Base-by-base conservation (phyloP, 30 jellyfish, hydroid and myxozoan species). In the Cassiopea andromeda region DNA sequence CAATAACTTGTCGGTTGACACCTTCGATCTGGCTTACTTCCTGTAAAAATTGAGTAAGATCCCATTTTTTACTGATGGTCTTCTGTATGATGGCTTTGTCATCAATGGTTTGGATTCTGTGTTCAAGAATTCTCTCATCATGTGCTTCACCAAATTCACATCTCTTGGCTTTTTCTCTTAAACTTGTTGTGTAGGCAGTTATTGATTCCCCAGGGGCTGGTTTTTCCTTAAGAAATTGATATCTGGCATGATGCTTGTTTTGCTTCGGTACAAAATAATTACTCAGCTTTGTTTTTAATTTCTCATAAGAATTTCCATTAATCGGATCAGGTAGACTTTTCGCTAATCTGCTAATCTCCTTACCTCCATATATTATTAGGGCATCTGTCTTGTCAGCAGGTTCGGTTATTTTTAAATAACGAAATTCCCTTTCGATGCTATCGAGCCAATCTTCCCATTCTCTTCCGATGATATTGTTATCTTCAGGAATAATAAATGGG, bases 21-120 rank as follows among this genome's bases (percentile, higher is more conserved):
- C 64, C 88, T 79, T 79, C 78, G 16, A 17, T 57, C 45, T 79
- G 13, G 18, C 68, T 18, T n/a, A 48, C 77, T 79, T 79, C 88
- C 38, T 54, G 59, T 3, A 79, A 59, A 60, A 79, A 79, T 59
- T 79, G 77, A 7, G 2, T 60, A 2, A 49, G 38, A 60, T 79
- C 38, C 77, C 54, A 59, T 79, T 57, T 15, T 57, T 79, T 79
- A 44, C 61, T 54, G 4, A 50, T 79, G 60, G 88, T 59, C 66
- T 48, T 79, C 43, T 79, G 78, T 17, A 57, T 38, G 15, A 79
- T 16, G 0, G 76, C 59, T 43, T 79, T 58, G 78, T 79, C 77
- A 18, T 57, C 88, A 19, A 79, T 79, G 2, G 78, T 50, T 38
- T 79, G 88, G 59, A 79, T 18, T 4, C 66, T 15, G 45, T 75